Evolutionary conservation across 2,113 vertebrate genomes (phyloP), one percentile per base, ranked within the genome.

Genomic region (Macroglossus sobrinus): DNA sequence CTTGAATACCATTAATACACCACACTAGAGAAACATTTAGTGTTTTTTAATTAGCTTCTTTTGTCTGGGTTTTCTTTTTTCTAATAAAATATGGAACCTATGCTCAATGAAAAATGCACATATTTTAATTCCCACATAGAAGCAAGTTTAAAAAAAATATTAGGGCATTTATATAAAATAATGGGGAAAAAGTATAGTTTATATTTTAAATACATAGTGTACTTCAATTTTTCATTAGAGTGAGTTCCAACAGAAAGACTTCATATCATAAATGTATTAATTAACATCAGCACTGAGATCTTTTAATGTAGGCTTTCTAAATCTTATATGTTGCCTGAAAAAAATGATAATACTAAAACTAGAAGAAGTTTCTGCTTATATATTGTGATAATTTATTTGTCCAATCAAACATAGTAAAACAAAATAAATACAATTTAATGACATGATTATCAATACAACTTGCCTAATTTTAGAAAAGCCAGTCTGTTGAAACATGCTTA

Each of bases 41-140:
- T 87, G 24, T 81, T 75, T 95, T 95, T 61, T 96, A 64, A 87
- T 96, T 95, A 75, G 76, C 90, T 90, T 76, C 28, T 50, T 91
- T 94, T 97, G 74, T 93, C 35, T 96, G 14, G 33, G 63, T 22
- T 35, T 90, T 26, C 19, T 93, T 50, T 84, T 12, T 61, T 19
- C 35, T 91, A 95, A 53, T 68, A 87, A 53, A 87, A 69, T 96
- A 96, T 89, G 94, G 76, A 96, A 19, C 55, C 94, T 89, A 10
- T 24, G 50, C 28, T 98, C 85, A 10, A n/a, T 93, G 59, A 88
- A 91, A 91, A 94, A 68, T 47, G n/a, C 12, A 35, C 68, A 13
- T 68, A 7, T 87, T 90, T 98, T 81, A 90, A 74, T 91, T 84
- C 26, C 38, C 4, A 74, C 28, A 3, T 33, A 89, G 87, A 93